Conservation (phyloP, 2,113 vertebrate species). For the Chitala chitala region DNA sequence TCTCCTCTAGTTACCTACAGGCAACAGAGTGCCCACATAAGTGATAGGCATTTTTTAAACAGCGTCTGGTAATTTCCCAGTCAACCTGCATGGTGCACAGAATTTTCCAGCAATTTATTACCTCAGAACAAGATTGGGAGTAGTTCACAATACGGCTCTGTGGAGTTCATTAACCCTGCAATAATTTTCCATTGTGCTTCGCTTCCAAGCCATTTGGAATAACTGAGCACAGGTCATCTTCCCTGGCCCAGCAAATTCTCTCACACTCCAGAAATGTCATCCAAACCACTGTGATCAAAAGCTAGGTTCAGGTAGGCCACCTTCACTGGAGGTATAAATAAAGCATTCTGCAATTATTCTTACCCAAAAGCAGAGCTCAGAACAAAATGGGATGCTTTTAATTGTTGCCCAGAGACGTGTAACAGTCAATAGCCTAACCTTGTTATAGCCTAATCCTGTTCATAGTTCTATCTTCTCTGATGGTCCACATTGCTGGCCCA, state of each 20-base stretch:
- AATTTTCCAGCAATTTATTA: not conserved
- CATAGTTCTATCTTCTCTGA: too few species aligned
- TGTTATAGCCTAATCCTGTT: too few species aligned
- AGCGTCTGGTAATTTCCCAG: not conserved
- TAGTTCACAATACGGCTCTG: not conserved
- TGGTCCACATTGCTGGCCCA: not conserved
- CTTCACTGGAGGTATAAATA: not conserved
- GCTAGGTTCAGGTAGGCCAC: not conserved
- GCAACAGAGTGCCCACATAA: not conserved
- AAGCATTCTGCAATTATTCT: not conserved
- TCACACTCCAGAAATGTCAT: not conserved
- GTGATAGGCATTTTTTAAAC: not conserved
- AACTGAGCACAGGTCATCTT: not conserved
- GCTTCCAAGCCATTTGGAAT: not conserved
- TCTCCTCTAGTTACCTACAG: not conserved
- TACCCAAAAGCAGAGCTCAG: not conserved
- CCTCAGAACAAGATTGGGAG: not conserved
- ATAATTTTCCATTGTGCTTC: slow-evolving; percentile 6
- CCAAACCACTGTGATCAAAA: slow-evolving; percentile 1
- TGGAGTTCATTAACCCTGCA: not conserved
- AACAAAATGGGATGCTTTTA: not conserved
- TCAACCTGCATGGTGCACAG: not conserved
- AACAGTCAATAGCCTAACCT: too few species aligned
- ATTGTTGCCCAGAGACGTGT: too few species aligned
- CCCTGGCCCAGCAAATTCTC: not conserved